Evolutionary conservation across 1,140 invertebrate species (phyloP).

Genomic region (Drosophila miranda): DNA sequence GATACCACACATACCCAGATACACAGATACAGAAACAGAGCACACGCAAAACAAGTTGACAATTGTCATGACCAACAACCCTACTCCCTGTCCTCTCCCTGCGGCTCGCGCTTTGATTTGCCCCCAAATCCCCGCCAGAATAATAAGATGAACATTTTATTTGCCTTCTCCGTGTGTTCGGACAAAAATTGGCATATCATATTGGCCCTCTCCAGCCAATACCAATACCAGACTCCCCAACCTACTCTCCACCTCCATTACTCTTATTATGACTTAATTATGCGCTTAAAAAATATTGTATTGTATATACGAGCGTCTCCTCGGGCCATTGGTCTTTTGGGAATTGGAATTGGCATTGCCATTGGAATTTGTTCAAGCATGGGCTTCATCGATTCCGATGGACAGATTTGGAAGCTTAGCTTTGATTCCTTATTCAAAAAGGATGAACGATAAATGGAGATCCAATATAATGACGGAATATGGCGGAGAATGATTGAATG

Average conservation of each 20-base stretch:
- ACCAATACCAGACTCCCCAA: not conserved
- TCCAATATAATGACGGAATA: too few species aligned
- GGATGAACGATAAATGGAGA: too few species aligned
- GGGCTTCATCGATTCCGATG: not conserved
- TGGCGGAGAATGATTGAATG: too few species aligned
- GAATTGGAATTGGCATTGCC: constrained; percentile 11
- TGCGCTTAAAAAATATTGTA: constrained; percentile 58
- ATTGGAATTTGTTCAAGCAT: not conserved
- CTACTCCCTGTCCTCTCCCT: constrained; percentile 7
- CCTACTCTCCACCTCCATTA: constrained; percentile 15
- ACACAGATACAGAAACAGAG: constrained; percentile 4
- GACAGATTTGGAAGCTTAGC: not conserved
- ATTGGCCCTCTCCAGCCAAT: constrained; percentile 7
- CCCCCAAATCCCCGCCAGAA: constrained; percentile 71
- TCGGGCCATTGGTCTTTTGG: constrained; percentile 55
- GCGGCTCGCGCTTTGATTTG: constrained; percentile 61
- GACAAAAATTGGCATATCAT: constrained; percentile 72
- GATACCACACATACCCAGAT: not conserved
- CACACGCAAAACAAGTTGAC: constrained; percentile 68
- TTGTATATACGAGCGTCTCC: constrained; percentile 47
- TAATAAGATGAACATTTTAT: constrained; percentile 80
- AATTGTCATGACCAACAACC: constrained; percentile 67
- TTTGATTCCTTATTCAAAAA: not conserved
- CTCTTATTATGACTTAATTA: constrained; percentile 79
- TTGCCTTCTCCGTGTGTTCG: constrained; percentile 47